These are phyloP conservation scores for Rhinogobio ventralis DNA, from an alignment of 2,797 vertebrate species.

Conservation along the genomic window DNA sequence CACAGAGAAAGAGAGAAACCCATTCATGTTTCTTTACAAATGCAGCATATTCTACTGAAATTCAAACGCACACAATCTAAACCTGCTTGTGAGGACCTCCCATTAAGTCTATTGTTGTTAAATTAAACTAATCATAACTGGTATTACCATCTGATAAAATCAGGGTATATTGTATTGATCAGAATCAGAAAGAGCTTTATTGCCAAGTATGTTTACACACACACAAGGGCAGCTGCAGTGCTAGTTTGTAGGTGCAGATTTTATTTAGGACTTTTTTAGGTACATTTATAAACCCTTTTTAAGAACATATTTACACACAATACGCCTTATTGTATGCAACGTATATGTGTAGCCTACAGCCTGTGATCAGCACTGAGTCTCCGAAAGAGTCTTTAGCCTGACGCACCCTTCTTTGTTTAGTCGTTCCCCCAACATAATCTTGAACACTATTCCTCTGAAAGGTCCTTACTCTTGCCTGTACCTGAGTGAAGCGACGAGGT, in stretches of 20 bases:
- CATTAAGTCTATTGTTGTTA: neutral
- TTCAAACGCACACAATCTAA: neutral
- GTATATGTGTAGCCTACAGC: neutral
- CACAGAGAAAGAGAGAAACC: slow-evolving; percentile 21
- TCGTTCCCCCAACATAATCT: slow-evolving; percentile 28
- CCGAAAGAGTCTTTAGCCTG: neutral
- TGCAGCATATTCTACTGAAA: neutral
- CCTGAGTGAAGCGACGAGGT: slow-evolving; percentile 36
- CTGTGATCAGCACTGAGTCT: neutral
- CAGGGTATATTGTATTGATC: neutral
- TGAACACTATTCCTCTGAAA: slow-evolving; percentile 8
- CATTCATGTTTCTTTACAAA: slow-evolving; percentile 3
- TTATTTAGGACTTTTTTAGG: neutral
- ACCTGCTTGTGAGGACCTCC: neutral
- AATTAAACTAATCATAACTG: neutral
- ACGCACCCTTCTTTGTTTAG: neutral
- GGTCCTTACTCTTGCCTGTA: slow-evolving; percentile 22
- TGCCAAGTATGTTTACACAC: neutral
- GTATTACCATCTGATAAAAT: neutral
- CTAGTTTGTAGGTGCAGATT: neutral
- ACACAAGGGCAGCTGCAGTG: neutral
- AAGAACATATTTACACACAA: no score
- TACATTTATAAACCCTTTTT: neutral
- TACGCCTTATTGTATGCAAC: neutral
- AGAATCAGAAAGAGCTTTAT: neutral